A percentile compares a stretch with the other conserved stretches of the same genome.
Conservation (phyloP, 2,797 vertebrate species). For the Astyanax mexicanus region DNA sequence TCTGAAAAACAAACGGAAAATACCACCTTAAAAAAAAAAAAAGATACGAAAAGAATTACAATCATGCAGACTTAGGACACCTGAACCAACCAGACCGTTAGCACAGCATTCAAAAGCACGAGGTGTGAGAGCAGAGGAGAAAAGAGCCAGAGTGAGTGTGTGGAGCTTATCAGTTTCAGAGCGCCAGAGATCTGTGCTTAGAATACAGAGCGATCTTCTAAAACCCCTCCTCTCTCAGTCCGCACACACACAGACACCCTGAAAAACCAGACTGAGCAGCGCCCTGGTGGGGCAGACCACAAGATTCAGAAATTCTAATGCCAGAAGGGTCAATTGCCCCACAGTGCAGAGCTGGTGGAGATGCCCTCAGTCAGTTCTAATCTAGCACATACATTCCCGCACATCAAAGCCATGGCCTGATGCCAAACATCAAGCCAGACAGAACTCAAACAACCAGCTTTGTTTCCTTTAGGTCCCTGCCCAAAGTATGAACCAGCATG, state of each 20-base stretch:
- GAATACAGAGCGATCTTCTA: slow-evolving; percentile 62
- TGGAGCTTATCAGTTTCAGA: slow-evolving; percentile 52
- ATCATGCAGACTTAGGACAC: slow-evolving; percentile 18
- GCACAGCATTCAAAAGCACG: background rate
- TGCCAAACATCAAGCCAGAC: background rate
- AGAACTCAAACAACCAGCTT: background rate
- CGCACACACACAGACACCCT: background rate
- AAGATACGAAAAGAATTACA: background rate
- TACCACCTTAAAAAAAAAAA: too few species aligned
- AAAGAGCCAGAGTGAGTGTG: slow-evolving; percentile 25
- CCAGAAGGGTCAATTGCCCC: background rate
- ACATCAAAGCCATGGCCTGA: background rate
- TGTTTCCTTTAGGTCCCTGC: background rate
- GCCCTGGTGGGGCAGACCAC: background rate
- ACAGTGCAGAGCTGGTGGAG: background rate
- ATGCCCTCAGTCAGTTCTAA: background rate
- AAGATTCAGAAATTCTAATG: background rate
- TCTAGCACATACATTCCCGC: background rate
- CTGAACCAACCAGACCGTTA: slow-evolving; percentile 4
- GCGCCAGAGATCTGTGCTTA: slow-evolving; percentile 62
- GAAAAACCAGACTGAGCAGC: slow-evolving; percentile 4
- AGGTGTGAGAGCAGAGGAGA: slow-evolving; percentile 26
- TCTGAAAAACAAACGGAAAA: background rate
- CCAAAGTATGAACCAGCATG: background rate
- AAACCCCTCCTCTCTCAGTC: background rate